These are phyloP conservation scores for Carassius carassius DNA, from an alignment of 2,113 vertebrate species.

Conservation along the genomic window DNA sequence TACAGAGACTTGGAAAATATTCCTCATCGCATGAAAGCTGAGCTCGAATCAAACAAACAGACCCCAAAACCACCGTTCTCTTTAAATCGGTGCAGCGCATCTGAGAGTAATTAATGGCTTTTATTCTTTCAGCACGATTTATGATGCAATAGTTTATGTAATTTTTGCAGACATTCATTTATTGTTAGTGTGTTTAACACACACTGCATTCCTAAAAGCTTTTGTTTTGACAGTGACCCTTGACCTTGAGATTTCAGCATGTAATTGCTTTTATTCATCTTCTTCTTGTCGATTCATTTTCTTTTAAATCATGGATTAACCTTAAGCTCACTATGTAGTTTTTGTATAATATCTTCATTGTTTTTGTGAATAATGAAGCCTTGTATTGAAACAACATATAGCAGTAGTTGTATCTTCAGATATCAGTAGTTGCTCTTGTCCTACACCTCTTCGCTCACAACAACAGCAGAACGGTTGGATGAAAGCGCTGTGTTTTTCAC, in stretches of 20 bases:
- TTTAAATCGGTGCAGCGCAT: neutral
- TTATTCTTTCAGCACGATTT: neutral
- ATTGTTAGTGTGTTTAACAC: conserved; percentile 2
- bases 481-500: neutral
- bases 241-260: neutral
- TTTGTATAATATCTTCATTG: neutral
- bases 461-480: neutral
- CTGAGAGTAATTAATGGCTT: conserved; percentile 6
- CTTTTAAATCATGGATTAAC: neutral
- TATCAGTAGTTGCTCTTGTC: conserved; percentile 2
- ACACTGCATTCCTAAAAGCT: neutral
- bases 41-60: neutral
- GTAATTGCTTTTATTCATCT: neutral
- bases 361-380: neutral
- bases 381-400: neutral
- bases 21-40: conserved; percentile 2
- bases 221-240: neutral
- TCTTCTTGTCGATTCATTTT: neutral
- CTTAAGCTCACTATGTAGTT: neutral
- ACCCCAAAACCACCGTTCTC: neutral
- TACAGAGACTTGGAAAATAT: neutral
- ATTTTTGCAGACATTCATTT: neutral
- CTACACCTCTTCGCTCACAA: neutral
- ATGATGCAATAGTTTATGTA: neutral
- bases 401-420: neutral